Evolutionary conservation across 2,113 vertebrate genomes (phyloP), one percentile per base, ranked within the genome.

Genomic region (Polypterus bichir): DNA sequence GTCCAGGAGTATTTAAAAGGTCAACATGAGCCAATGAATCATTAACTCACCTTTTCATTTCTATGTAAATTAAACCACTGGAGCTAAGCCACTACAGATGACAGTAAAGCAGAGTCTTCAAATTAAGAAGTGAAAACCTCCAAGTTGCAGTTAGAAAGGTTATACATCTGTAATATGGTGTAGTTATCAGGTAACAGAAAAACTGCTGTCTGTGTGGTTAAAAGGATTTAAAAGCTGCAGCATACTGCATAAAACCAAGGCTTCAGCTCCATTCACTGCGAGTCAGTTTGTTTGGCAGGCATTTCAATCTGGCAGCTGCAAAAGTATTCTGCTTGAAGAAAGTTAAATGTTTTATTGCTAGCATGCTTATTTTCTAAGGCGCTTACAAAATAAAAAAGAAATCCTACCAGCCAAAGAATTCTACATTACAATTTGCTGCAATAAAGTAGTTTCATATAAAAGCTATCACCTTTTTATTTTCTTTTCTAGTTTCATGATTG

Each of bases 31-130:
- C 81, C 79, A 78, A 85, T 86, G 81, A 91, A 90, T 92, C 81
- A 92, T 91, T 92, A 91, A 91, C 90, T 81, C 79, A 81, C 86
- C 83, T 85, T 78, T 78, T 77, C 77, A 79, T 73, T 74, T 74
- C 69, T 68, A 83, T 85, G 74, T 77, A 84, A 85, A 85, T 82
- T 70, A 77, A 84, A 82, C 66, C 77, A 79, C 72, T 72, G 74
- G 60, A 76, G 54, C 60, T 1, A 2, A 65, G 66, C 52, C 60
- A 10, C 47, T 11, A 49, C n/a, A 57, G 53, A 4, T 9, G 3
- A 47, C 27, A 27, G 27, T 27, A 27, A 27, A 27, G 27, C 27
- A 27, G 27, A 27, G 27, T 27, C 27, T 27, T 27, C 27, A 27
- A 27, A 27, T 27, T 27, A 27, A 27, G 27, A 27, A 27, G 27